A percentile compares a stretch with the other conserved stretches of the same genome.
Evolutionary conservation across 2,113 vertebrate species (phyloP).

Genomic region (Corapipo altera): DNA sequence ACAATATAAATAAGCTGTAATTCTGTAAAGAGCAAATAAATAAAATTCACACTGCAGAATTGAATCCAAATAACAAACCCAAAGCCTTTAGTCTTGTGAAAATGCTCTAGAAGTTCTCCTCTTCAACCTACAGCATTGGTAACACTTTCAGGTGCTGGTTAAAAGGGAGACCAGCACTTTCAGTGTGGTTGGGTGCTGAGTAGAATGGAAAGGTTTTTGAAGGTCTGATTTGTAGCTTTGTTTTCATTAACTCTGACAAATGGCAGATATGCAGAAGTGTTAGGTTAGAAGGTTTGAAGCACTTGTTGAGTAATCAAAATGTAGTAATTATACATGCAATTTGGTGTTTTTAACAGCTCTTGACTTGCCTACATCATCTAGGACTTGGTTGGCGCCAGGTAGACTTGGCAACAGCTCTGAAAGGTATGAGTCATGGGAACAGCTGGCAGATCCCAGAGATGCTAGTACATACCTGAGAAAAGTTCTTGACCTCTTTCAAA

Average conservation of each 20-base stretch:
- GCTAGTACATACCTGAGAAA: not conserved
- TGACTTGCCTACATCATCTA: conserved; percentile 39
- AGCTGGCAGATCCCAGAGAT: conserved; percentile 39
- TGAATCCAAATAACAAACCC: not conserved
- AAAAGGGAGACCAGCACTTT: not conserved
- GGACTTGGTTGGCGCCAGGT: conserved; percentile 30
- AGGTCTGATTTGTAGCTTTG: not conserved
- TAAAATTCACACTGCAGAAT: not conserved
- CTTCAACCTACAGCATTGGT: not conserved
- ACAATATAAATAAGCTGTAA: not conserved
- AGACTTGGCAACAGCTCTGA: conserved; percentile 41
- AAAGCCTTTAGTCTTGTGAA: not conserved
- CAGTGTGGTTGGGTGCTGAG: rapidly evolving
- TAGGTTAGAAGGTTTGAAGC: not conserved
- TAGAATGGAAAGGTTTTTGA: not conserved
- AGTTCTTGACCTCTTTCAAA: conserved; percentile 45
- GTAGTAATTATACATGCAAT: conserved; percentile 43
- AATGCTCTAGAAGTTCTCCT: not conserved
- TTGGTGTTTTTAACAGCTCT: conserved; percentile 53
- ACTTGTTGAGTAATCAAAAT: conserved; percentile 57
- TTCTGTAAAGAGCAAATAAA: not conserved
- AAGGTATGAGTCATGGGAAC: conserved; percentile 30
- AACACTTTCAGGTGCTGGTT: not conserved
- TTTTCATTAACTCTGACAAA: not conserved
- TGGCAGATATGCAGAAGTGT: not conserved